phyloP scores from a whole-genome alignment of 1,140 invertebrate species.

The Gyrodactylus bullatarudis region DNA sequence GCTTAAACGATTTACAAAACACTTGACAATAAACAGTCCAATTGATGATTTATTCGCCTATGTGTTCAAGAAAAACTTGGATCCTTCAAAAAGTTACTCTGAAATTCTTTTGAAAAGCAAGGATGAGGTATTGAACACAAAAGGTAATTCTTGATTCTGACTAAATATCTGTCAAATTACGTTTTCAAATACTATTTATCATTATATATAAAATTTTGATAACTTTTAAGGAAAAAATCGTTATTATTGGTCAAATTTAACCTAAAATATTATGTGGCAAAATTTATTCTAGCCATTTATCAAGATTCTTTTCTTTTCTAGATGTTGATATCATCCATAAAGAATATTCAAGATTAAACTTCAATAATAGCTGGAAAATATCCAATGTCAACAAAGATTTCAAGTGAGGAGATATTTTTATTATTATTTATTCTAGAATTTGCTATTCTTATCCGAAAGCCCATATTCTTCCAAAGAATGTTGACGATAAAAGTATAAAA shows the following conservation, averaged over 20 bases:
- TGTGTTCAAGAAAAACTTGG: background rate
- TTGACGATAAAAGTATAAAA: background rate
- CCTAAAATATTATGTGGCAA: too few species aligned
- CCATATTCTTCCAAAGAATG: background rate
- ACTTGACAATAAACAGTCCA: background rate
- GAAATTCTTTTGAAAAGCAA: background rate
- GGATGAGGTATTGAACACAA: background rate
- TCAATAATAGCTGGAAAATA: background rate
- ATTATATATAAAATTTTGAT: too few species aligned
- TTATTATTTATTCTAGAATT: background rate
- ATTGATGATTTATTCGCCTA: background rate
- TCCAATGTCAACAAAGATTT: background rate
- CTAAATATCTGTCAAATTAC: too few species aligned
- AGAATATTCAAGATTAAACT: background rate
- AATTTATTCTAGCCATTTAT: too few species aligned
- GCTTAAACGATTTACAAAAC: background rate
- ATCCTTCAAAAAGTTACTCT: background rate
- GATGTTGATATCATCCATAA: background rate
- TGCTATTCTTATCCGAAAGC: background rate
- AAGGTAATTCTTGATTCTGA: background rate
- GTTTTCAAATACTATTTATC: too few species aligned
- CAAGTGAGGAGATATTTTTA: background rate
- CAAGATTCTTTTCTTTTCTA: too few species aligned
- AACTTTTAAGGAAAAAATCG: too few species aligned
- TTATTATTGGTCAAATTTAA: too few species aligned